Percentiles rank a stretch among this genome's conserved stretches.
These are phyloP conservation scores for Nestor notabilis DNA, from an alignment of 2,113 vertebrate species.

Conservation along the genomic window DNA sequence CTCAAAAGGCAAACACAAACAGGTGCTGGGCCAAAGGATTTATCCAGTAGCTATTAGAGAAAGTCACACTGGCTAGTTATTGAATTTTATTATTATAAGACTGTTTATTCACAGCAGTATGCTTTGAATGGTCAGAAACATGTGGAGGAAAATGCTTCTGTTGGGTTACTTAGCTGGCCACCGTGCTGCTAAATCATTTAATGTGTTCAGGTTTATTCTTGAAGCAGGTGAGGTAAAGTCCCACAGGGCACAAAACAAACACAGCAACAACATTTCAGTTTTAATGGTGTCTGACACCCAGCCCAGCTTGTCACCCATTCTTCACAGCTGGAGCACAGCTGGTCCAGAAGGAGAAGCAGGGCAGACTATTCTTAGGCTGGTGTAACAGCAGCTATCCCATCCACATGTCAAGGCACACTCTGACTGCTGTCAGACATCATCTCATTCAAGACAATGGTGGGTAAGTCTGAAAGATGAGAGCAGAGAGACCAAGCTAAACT, in stretches of 20 bases:
- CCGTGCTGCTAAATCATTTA: neutral
- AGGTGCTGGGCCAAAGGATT: neutral
- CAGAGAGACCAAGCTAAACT: neutral
- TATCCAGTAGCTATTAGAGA: neutral
- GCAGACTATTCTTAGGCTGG: neutral
- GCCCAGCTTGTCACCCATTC: neutral
- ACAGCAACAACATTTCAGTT: neutral
- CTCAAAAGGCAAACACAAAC: neutral
- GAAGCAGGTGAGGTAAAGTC: neutral
- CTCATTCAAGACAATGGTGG: neutral
- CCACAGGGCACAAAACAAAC: neutral
- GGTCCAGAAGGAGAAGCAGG: neutral
- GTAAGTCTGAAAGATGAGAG: neutral
- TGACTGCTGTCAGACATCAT: rapidly evolving
- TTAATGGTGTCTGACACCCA: neutral
- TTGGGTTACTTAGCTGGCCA: neutral
- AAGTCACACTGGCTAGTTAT: neutral
- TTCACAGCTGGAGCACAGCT: conserved; percentile 8
- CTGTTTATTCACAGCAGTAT: neutral
- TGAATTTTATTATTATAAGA: neutral
- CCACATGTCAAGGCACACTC: rapidly evolving
- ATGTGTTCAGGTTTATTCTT: neutral
- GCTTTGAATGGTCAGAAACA: neutral
- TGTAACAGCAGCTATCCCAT: neutral
- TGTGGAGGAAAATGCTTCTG: neutral